Conservation (phyloP, 2,113 vertebrate genomes). For the Formicarius rufipectus region DNA sequence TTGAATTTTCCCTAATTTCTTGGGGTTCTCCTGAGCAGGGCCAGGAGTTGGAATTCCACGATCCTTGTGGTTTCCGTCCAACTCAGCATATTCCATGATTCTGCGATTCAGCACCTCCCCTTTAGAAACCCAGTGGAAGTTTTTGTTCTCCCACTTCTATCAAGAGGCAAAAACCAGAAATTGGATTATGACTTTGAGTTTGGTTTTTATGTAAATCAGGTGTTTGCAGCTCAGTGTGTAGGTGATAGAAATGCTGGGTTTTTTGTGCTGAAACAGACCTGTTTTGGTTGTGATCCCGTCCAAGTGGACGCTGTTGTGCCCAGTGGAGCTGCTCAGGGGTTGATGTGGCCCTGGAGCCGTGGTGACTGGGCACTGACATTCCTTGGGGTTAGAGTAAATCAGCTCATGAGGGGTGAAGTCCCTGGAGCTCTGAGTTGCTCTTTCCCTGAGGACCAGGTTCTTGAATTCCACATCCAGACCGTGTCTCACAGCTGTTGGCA, state of each 20-base stretch:
- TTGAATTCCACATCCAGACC: fast-evolving
- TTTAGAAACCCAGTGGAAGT: not conserved
- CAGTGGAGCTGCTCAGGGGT: fast-evolving
- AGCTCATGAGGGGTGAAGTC: fast-evolving
- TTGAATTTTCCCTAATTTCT: fast-evolving
- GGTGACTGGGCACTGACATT: fast-evolving
- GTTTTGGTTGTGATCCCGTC: not conserved
- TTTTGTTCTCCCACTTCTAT: not conserved
- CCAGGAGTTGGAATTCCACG: not conserved
- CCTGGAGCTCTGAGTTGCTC: not conserved
- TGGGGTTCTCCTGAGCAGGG: not conserved
- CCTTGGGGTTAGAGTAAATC: not conserved
- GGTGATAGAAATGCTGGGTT: not conserved
- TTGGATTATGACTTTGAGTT: fast-evolving
- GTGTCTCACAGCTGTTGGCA: fast-evolving
- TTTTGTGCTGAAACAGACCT: not conserved
- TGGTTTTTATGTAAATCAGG: not conserved
- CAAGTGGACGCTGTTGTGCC: not conserved
- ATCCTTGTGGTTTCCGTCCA: not conserved
- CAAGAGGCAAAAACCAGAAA: not conserved
- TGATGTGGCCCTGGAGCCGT: fast-evolving
- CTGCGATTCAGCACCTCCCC: not conserved
- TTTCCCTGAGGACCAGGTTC: not conserved
- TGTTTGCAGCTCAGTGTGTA: not conserved
- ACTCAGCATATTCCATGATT: not conserved